Evolutionary conservation across 1,140 invertebrate genomes (phyloP), one percentile per base, ranked within the genome.

Genomic region (Bombus fervidus): DNA sequence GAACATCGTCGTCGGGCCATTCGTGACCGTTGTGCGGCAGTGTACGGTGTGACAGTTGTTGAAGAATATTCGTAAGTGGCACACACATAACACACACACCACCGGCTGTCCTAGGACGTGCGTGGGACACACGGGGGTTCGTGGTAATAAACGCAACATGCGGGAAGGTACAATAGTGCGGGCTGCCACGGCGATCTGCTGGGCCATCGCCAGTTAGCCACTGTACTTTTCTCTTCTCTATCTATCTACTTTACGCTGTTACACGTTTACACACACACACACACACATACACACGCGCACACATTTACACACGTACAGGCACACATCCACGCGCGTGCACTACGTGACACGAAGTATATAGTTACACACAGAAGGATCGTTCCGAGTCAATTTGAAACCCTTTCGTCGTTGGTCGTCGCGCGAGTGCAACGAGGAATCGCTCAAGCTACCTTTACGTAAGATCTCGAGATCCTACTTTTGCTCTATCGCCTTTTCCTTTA

Each of bases 101-200:
- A 78, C 80, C 77, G 78, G 83, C 86, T 83, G 75, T 90, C 82
- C 89, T 87, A 81, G 86, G 72, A 85, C 89, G 89, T 89, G 84
- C 85, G 86, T 69, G 82, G 86, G 79, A 62, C 86, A 81, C 88
- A 89, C 86, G 78, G 81, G 77, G 81, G 73, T 89, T 86, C 88
- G 89, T 90, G 89, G 85, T 91, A 87, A 81, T 90, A 90, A 80
- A 86, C 89, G 89, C 90, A 91, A 90, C 89, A 91, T 91, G 90
- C 90, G 90, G 90, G 90, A 91, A 91, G 87, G 90, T 91, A 91
- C 90, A 91, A 89, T 91, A 91, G 81, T 83, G 90, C 90, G 86
- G 85, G 83, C 87, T 77, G 81, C 64, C 85, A 91, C 89, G 90
- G 90, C 90, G 84, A 90, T 90, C 87, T 75, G 82, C 87, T 90